Conservation (phyloP, 1,140 invertebrate genomes). For the Penaeus indicus region DNA sequence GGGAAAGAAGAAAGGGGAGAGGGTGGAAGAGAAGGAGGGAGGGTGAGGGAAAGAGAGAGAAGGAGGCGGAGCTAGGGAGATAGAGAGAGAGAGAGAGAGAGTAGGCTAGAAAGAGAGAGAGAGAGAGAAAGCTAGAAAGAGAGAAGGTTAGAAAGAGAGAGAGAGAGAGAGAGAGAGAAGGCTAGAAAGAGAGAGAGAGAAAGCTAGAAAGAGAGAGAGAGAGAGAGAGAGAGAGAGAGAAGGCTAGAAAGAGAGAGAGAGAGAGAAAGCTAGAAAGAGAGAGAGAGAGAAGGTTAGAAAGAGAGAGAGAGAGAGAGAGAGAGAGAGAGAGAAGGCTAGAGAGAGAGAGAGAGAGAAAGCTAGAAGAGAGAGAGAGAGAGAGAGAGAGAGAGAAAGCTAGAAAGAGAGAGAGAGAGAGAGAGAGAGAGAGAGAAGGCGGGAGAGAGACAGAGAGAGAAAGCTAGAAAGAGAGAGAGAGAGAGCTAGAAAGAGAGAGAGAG, state of each 20-base stretch:
- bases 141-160: background rate
- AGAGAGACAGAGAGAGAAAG: background rate
- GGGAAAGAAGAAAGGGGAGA: too few species aligned
- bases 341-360: background rate
- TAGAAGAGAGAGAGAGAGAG: background rate
- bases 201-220: background rate
- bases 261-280: background rate
- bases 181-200: background rate
- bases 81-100: constrained; percentile 2
- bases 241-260: background rate
- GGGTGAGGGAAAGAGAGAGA: too few species aligned
- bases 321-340: background rate
- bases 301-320: constrained; percentile 33
- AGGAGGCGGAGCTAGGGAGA: too few species aligned
- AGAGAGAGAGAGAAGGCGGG: background rate
- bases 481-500: background rate
- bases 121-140: background rate
- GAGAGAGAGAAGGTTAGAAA: constrained; percentile 1
- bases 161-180: background rate
- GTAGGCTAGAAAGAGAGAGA: constrained; percentile 21
- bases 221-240: background rate
- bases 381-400: background rate
- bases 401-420: background rate
- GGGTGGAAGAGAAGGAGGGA: too few species aligned
- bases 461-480: background rate